phyloP scores from a whole-genome alignment of 2,888 invertebrate genomes.

The Napeogenes inachia region DNA sequence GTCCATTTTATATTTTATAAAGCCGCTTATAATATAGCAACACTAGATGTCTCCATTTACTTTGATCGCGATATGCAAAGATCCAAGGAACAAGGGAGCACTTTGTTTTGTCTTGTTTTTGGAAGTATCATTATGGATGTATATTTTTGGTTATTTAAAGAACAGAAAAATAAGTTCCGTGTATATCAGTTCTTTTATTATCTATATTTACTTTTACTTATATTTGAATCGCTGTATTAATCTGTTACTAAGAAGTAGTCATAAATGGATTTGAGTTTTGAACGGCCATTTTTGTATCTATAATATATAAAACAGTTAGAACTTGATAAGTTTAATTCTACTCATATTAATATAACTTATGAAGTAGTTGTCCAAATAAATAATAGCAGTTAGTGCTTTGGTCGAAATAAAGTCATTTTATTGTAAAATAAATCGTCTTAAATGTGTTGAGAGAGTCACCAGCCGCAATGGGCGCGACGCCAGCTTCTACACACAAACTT shows the following conservation, averaged over 20 bases:
- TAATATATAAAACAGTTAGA: too few relatives aligned
- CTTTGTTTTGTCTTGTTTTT: constrained; percentile 19
- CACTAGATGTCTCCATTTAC: constrained; percentile 27
- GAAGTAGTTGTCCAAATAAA: constrained; percentile 25
- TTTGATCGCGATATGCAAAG: constrained; percentile 32
- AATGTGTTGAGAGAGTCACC: constrained; percentile 34
- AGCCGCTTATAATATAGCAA: constrained; percentile 40
- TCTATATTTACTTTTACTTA: too few relatives aligned
- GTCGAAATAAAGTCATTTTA: constrained; percentile 31
- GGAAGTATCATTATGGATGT: constrained; percentile 18
- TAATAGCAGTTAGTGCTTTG: constrained; percentile 27
- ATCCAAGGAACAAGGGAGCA: constrained; percentile 25
- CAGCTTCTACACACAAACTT: constrained; percentile 22
- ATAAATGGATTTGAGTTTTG: too few relatives aligned
- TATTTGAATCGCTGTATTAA: too few relatives aligned
- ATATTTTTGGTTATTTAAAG: constrained; percentile 1
- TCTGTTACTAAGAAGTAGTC: too few relatives aligned
- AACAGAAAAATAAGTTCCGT: not conserved
- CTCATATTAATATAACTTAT: constrained; percentile 11
- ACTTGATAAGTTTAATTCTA: too few relatives aligned
- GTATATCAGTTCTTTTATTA: too few relatives aligned
- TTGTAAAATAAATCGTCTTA: constrained; percentile 34
- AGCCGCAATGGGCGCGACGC: constrained; percentile 32
- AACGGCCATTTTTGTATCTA: too few relatives aligned
- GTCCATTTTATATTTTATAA: constrained; percentile 49